A percentile compares a stretch with the other conserved stretches of the same genome.
Conservation (phyloP, 2,113 vertebrate genomes). For the Felis catus region F.catus_Fca126_mat1.0 CM031414.1:109084501-109085000, state of each 20-base stretch:
- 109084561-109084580: neutral
- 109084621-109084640: neutral
- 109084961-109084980: neutral
- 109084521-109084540: neutral
- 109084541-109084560: neutral
- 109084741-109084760: neutral
- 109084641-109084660: neutral
- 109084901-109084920: neutral
- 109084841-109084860: neutral
- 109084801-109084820: neutral
- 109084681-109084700: neutral
- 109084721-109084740: neutral
- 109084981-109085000: neutral
- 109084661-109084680: neutral
- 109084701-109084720: neutral
- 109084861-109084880: neutral
- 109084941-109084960: neutral
- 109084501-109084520: neutral
- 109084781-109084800: neutral
- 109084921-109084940: neutral
- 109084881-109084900: neutral
- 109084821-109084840: constrained; percentile 6
- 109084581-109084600: neutral
- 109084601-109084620: neutral
- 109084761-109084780: neutral